Evolutionary conservation across 1,140 invertebrate genomes (phyloP).

Genomic region (Platyura marginata): DNA sequence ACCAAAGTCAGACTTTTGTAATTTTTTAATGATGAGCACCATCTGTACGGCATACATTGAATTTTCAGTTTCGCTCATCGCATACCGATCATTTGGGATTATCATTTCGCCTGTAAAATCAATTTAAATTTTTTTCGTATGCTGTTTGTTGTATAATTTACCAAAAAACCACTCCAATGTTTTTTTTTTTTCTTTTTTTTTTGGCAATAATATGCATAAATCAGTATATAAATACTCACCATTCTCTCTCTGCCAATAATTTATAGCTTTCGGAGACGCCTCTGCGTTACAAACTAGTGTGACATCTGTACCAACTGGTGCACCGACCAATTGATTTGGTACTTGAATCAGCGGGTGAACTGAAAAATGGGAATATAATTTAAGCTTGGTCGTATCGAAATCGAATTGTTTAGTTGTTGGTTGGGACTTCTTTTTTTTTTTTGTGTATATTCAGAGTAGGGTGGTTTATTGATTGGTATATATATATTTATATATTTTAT

Average conservation of each 20-base stretch:
- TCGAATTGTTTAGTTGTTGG: background rate
- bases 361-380: constrained; percentile 23
- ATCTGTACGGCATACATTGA: constrained; percentile 65
- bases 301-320: constrained; percentile 58
- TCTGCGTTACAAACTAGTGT: constrained; percentile 72
- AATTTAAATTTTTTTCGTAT: too few relatives aligned
- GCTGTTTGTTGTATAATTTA: too few relatives aligned
- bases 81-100: constrained; percentile 62
- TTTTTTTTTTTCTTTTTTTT: too few relatives aligned
- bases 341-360: constrained; percentile 71
- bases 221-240: too few relatives aligned
- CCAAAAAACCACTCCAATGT: too few relatives aligned
- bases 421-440: too few relatives aligned
- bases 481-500: too few relatives aligned
- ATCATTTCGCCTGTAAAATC: constrained; percentile 80
- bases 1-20: constrained; percentile 62
- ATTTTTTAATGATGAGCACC: constrained; percentile 53
- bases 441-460: too few relatives aligned
- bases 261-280: constrained; percentile 69
- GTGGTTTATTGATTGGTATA: too few relatives aligned
- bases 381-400: background rate
- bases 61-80: constrained; percentile 49
- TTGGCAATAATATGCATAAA: too few relatives aligned
- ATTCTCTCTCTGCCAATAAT: constrained; percentile 71
- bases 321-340: constrained; percentile 66